phyloP scores from a whole-genome alignment of 2,113 vertebrate species.

The Platysternon megacephalum region DNA sequence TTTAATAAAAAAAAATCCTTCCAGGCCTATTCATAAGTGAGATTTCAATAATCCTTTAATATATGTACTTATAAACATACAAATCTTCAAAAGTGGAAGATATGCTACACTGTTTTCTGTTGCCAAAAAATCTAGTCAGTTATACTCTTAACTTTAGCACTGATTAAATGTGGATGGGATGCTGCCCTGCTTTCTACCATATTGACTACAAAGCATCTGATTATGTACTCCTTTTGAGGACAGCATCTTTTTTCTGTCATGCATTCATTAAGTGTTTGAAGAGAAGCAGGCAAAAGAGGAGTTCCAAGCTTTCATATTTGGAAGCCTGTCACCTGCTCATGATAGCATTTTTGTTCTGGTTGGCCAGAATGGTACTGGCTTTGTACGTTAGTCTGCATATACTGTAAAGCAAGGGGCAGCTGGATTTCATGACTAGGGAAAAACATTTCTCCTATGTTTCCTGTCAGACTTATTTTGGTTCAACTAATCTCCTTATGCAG shows the following conservation, averaged over 20 bases:
- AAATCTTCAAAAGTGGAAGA: neutral
- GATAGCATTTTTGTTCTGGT: conserved; percentile 10
- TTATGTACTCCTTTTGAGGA: neutral
- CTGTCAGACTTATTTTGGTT: conserved; percentile 11
- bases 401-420: neutral
- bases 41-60: neutral
- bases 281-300: neutral
- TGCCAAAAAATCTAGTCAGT: neutral
- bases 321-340: neutral
- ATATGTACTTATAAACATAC: neutral
- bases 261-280: neutral
- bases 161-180: neutral
- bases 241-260: neutral
- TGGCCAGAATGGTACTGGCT: neutral
- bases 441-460: neutral
- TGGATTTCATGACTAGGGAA: conserved; percentile 16
- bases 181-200: neutral
- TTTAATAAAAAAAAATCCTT: neutral
- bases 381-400: neutral
- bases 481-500: fast-evolving
- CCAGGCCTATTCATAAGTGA: neutral
- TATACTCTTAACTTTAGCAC: neutral
- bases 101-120: neutral
- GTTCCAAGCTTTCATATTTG: neutral
- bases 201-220: neutral